Conservation (phyloP, 2,113 vertebrate genomes). For the Aphyosemion australe region DNA sequence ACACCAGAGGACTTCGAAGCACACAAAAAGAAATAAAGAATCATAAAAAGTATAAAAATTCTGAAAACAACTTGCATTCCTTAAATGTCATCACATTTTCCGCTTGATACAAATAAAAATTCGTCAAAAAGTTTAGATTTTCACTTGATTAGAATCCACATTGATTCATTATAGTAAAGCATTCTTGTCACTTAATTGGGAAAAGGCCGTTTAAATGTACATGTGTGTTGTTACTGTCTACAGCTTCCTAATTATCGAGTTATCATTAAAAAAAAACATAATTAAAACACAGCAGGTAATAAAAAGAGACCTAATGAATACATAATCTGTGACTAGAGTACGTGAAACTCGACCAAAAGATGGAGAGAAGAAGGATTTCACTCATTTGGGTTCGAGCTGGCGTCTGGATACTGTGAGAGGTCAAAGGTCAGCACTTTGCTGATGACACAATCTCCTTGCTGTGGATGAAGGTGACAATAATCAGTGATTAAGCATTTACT, state of each 20-base stretch:
- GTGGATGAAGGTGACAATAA: slow-evolving; percentile 38
- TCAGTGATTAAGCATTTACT: no score
- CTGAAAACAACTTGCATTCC: slow-evolving; percentile 21
- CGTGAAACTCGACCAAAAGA: slow-evolving; percentile 15
- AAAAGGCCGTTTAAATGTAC: slow-evolving; percentile 60
- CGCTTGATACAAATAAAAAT: slow-evolving; percentile 46
- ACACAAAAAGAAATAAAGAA: slow-evolving; percentile 26
- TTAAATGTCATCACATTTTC: slow-evolving; percentile 15
- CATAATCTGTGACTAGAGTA: slow-evolving; percentile 51
- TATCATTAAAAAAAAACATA: slow-evolving; percentile 41
- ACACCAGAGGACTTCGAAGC: slow-evolving; percentile 37
- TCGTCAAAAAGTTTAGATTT: slow-evolving; percentile 44
- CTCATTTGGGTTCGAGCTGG: slow-evolving; percentile 87
- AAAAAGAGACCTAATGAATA: slow-evolving; percentile 41
- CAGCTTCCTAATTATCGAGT: slow-evolving; percentile 28
- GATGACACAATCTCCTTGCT: slow-evolving; percentile 94
- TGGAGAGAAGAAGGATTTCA: slow-evolving; percentile 44
- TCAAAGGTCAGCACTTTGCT: slow-evolving; percentile 93
- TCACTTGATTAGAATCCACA: neutral
- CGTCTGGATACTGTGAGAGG: slow-evolving; percentile 90
- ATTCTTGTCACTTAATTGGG: no score
- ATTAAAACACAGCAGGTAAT: slow-evolving; percentile 14
- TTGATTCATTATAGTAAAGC: neutral
- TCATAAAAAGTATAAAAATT: slow-evolving; percentile 55
- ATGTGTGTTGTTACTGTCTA: slow-evolving; percentile 43